phyloP scores from a whole-genome alignment of 2,888 invertebrate genomes.

The Euplagia quadripunctaria region DNA sequence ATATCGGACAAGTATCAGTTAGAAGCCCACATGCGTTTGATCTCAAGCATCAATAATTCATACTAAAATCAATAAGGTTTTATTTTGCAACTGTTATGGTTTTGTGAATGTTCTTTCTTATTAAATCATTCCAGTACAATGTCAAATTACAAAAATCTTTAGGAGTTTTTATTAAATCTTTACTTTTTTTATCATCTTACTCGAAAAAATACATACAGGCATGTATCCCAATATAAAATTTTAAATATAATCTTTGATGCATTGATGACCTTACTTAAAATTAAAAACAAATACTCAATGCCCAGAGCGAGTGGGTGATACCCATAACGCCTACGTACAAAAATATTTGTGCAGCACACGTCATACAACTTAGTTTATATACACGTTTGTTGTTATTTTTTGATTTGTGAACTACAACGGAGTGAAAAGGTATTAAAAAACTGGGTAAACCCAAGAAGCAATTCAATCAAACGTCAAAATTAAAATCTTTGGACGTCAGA shows the following conservation, averaged over 20 bases:
- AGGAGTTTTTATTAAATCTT: too few relatives aligned
- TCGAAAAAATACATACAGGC: too few relatives aligned
- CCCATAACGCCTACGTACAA: slow-evolving; percentile 35
- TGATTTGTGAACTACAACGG: too few relatives aligned
- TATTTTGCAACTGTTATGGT: background rate
- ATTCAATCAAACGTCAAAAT: background rate
- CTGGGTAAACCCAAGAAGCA: background rate
- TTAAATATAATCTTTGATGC: background rate
- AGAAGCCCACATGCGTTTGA: slow-evolving; percentile 20
- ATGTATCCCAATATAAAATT: background rate
- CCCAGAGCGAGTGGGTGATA: slow-evolving; percentile 48
- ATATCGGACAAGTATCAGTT: slow-evolving; percentile 21
- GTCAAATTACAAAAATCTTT: background rate
- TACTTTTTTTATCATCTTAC: too few relatives aligned
- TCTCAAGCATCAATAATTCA: slow-evolving; percentile 20
- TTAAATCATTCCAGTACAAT: background rate
- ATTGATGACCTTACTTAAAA: slow-evolving; percentile 32
- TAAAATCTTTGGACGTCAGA: background rate
- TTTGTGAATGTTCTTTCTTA: background rate
- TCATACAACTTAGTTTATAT: slow-evolving; percentile 36
- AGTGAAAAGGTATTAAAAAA: background rate
- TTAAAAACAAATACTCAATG: slow-evolving; percentile 22
- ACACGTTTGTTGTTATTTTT: slow-evolving; percentile 18
- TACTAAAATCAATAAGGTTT: slow-evolving; percentile 4
- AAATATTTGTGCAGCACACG: slow-evolving; percentile 40